Percentiles rank a stretch among this genome's conserved stretches.
Conservation (phyloP, 2,113 vertebrate species). For the Himantopus leucocephalus region DNA sequence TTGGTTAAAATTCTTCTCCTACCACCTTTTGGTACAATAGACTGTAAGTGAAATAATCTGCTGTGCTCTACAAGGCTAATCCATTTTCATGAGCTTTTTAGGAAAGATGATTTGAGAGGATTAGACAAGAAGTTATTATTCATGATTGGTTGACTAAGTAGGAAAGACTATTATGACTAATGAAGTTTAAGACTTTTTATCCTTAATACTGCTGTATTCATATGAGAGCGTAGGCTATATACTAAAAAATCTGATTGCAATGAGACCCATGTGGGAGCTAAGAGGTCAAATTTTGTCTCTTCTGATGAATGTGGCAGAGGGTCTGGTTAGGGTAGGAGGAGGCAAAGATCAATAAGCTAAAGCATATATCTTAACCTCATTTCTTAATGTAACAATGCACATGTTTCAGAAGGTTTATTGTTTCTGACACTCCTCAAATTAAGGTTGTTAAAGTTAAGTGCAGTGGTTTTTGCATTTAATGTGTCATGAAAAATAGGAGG, state of each 20-base stretch:
- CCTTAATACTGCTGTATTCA: neutral
- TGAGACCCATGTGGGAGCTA: neutral
- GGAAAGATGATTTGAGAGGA: conserved; percentile 10
- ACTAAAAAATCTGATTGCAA: neutral
- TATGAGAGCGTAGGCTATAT: neutral
- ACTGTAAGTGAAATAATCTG: neutral
- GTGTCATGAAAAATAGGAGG: neutral
- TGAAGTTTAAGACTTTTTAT: neutral
- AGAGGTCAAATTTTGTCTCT: neutral
- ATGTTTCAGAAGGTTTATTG: neutral
- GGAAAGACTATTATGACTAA: neutral
- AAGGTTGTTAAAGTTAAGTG: neutral
- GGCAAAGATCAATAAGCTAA: neutral
- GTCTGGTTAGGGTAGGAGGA: neutral
- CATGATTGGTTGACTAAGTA: conserved; percentile 2
- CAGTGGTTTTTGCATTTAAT: neutral
- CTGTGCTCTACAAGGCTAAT: neutral
- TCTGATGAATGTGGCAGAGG: fast-evolving
- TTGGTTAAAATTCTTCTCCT: neutral
- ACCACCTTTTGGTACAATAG: neutral
- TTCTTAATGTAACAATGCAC: neutral
- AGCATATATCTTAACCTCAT: neutral
- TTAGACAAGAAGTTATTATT: conserved; percentile 2
- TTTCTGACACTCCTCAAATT: neutral
- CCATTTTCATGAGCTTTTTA: neutral